phyloP scores from a whole-genome alignment of 2,888 invertebrate genomes.

The Meteorus cinctellus region DNA sequence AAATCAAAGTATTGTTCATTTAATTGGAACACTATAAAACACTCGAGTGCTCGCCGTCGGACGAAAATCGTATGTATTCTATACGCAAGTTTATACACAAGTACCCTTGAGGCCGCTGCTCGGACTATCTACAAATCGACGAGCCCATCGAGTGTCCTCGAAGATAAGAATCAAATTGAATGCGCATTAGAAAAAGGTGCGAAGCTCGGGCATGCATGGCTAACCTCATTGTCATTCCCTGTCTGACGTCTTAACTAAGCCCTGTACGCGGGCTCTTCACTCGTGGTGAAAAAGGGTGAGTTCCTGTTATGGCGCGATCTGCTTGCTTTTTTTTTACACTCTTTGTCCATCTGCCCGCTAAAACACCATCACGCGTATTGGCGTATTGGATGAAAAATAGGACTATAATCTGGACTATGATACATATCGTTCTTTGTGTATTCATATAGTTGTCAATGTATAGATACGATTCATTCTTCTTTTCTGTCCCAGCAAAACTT shows the following conservation, averaged over 20 bases:
- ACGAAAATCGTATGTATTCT: slow-evolving; percentile 45
- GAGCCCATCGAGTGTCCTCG: slow-evolving; percentile 71
- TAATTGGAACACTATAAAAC: background rate
- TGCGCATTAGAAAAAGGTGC: slow-evolving; percentile 67
- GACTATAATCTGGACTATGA: background rate
- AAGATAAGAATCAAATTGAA: slow-evolving; percentile 70
- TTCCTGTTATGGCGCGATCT: slow-evolving; percentile 34
- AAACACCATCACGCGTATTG: background rate
- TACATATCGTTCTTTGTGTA: background rate
- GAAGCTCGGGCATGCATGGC: slow-evolving; percentile 70
- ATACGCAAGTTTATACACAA: slow-evolving; percentile 39
- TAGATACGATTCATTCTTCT: no score
- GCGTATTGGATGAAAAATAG: slow-evolving; percentile 18
- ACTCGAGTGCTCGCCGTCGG: slow-evolving; percentile 57
- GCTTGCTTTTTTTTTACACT: slow-evolving; percentile 32
- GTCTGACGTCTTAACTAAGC: slow-evolving; percentile 71
- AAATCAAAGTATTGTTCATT: background rate
- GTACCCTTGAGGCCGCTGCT: slow-evolving; percentile 63
- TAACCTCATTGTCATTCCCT: slow-evolving; percentile 68
- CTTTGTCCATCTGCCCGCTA: slow-evolving; percentile 42
- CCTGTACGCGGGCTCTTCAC: slow-evolving; percentile 50
- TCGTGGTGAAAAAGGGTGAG: slow-evolving; percentile 33
- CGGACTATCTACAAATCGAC: slow-evolving; percentile 70
- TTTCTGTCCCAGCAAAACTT: no score
- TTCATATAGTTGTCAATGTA: no score